Evolutionary conservation across 2,888 invertebrate genomes (phyloP).

Genomic region (Argyresthia goedartella): DNA sequence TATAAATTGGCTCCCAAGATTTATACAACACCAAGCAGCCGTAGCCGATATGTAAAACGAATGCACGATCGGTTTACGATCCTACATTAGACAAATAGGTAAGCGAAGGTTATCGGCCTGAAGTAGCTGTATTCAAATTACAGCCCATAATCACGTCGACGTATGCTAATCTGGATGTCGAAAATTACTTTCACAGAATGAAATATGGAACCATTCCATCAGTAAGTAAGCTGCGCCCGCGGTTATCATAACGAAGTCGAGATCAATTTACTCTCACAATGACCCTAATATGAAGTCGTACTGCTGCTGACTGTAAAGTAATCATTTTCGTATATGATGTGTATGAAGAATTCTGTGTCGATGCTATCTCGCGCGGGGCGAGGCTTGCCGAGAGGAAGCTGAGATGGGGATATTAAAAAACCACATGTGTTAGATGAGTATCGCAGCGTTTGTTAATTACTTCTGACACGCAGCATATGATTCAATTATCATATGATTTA

Average conservation of each 20-base stretch:
- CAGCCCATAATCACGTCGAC: not conserved
- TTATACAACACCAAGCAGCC: slow-evolving; percentile 44
- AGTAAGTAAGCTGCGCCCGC: slow-evolving; percentile 39
- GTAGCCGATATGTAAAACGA: slow-evolving; percentile 34
- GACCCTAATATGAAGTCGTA: slow-evolving; percentile 59
- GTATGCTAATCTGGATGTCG: slow-evolving; percentile 4
- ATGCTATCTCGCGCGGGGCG: slow-evolving; percentile 58
- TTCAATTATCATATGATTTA: slow-evolving; percentile 71
- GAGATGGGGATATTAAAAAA: slow-evolving; percentile 62
- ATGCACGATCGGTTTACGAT: slow-evolving; percentile 10
- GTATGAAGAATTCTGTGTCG: slow-evolving; percentile 58
- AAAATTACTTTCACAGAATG: slow-evolving; percentile 14
- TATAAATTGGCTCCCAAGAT: slow-evolving; percentile 50
- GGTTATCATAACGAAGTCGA: slow-evolving; percentile 31
- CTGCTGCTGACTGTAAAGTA: slow-evolving; percentile 37
- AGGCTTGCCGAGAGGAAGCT: slow-evolving; percentile 57
- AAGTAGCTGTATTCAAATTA: not conserved
- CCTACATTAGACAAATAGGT: not conserved
- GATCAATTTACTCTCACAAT: slow-evolving; percentile 64
- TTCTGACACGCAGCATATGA: slow-evolving; percentile 70
- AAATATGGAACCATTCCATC: slow-evolving; percentile 30
- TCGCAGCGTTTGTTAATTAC: slow-evolving; percentile 67
- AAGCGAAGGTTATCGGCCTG: not conserved
- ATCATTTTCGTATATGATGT: slow-evolving; percentile 50
- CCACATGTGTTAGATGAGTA: slow-evolving; percentile 67